A percentile compares a stretch with the other conserved stretches of the same genome.
Conservation (phyloP, 2,113 vertebrate species). For the Mesoclemmys tuberculata region DNA sequence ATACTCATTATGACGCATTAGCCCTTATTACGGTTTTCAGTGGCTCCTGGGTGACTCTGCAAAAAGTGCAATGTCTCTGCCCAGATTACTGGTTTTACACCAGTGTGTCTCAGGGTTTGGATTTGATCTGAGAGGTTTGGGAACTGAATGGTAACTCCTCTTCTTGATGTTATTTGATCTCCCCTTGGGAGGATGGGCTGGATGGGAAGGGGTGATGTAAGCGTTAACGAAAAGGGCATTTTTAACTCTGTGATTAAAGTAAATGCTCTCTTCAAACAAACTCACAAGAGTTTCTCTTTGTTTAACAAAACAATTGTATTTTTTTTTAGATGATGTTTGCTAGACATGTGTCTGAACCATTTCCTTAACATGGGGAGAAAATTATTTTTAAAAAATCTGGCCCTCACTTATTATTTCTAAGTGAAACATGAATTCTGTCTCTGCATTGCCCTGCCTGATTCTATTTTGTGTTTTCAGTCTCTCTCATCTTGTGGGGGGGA, state of each 20-base stretch:
- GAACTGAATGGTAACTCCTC: conserved; percentile 53
- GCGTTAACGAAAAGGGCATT: background rate
- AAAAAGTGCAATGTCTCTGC: conserved; percentile 4
- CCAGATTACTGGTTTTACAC: conserved; percentile 21
- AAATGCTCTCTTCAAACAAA: conserved; percentile 15
- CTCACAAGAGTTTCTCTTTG: background rate
- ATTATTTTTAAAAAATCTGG: background rate
- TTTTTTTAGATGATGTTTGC: background rate
- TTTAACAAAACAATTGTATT: background rate
- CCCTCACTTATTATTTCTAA: fast-evolving
- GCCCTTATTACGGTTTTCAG: conserved; percentile 15
- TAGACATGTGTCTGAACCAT: background rate
- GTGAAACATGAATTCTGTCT: background rate
- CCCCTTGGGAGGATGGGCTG: background rate
- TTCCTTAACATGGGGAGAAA: background rate
- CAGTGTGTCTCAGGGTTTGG: background rate
- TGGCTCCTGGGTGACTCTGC: background rate
- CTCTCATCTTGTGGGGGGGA: background rate
- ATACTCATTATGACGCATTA: background rate
- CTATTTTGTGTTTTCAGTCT: background rate
- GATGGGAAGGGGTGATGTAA: fast-evolving
- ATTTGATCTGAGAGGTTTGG: background rate
- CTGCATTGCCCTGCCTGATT: background rate
- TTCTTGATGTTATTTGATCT: conserved; percentile 31
- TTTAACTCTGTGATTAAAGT: conserved; percentile 14